These are phyloP conservation scores for Delichon dasypus DNA, from an alignment of 2,797 vertebrate species.

Conservation along the genomic window DNA sequence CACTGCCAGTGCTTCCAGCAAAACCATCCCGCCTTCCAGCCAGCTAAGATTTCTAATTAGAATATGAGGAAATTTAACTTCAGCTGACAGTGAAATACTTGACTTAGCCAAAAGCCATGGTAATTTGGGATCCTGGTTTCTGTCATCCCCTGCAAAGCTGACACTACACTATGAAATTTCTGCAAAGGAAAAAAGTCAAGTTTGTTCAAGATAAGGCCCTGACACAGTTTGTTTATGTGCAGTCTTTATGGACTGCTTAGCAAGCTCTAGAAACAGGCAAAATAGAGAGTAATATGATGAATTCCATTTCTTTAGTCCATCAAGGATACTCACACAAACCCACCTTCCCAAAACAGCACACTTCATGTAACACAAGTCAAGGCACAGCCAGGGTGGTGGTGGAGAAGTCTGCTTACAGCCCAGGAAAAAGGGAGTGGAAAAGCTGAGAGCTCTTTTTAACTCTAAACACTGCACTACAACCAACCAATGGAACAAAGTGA, in stretches of 20 bases:
- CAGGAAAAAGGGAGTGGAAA: not conserved
- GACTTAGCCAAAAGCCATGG: not conserved
- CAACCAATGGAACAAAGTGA: not conserved
- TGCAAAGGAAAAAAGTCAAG: not conserved
- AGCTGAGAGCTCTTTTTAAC: not conserved
- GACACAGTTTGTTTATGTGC: not conserved
- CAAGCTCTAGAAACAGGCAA: not conserved
- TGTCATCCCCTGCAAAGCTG: slow-evolving; percentile 1
- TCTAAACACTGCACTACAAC: not conserved
- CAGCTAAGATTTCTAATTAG: not conserved
- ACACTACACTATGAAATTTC: not conserved
- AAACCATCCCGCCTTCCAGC: not conserved
- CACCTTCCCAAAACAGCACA: not conserved
- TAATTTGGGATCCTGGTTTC: slow-evolving; percentile 30
- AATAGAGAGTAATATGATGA: not conserved
- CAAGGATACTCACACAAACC: not conserved
- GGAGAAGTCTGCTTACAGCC: not conserved
- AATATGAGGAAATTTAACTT: slow-evolving; percentile 1
- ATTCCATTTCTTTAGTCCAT: not conserved
- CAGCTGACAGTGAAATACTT: not conserved
- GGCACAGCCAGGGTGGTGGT: not conserved
- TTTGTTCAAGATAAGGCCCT: slow-evolving; percentile 8
- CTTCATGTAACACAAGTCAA: not conserved
- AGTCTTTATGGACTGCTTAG: not conserved
- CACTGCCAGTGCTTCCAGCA: not conserved